Percentiles rank a stretch among this genome's conserved stretches.
Conservation (phyloP, 2,797 vertebrate species). For the Acipenser ruthenus region DNA sequence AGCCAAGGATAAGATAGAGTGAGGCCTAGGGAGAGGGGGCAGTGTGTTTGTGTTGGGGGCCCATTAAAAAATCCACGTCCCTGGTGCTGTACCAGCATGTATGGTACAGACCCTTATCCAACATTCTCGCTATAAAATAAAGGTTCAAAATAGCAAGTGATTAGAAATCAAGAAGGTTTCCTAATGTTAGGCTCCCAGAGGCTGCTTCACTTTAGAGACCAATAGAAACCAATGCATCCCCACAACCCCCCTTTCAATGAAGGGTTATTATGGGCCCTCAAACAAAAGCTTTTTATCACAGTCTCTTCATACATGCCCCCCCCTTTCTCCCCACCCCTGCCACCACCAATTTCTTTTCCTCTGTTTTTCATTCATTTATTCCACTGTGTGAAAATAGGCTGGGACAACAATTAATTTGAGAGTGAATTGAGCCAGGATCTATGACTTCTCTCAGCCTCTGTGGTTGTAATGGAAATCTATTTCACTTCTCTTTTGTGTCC, state of each 20-base stretch:
- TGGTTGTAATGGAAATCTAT: constrained; percentile 99
- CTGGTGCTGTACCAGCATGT: too few species aligned
- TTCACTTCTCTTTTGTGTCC: constrained; percentile 99
- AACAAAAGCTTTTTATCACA: constrained; percentile 68
- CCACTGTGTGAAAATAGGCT: constrained; percentile 97
- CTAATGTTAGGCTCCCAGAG: constrained; percentile 32
- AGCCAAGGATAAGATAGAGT: too few species aligned
- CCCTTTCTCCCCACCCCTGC: constrained; percentile 33
- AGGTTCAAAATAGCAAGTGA: constrained; percentile 45
- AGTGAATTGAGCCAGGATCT: constrained; percentile 99
- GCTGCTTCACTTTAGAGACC: constrained; percentile 26
- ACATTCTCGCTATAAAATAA: constrained; percentile 39
- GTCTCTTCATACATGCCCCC: constrained; percentile 59
- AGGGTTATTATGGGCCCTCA: constrained; percentile 61
- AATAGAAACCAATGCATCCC: constrained; percentile 32
- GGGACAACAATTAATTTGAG: constrained; percentile 99
- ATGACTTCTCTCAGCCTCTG: constrained; percentile 98
- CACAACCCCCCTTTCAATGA: constrained; percentile 27
- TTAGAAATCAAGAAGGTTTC: constrained; percentile 37
- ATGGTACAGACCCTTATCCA: too few species aligned
- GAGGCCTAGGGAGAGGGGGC: too few species aligned
- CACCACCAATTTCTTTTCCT: constrained; percentile 55
- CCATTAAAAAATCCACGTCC: too few species aligned
- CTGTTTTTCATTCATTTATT: constrained; percentile 96
- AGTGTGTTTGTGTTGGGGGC: too few species aligned